Percentiles rank a stretch among this genome's conserved stretches.
Evolutionary conservation across 2,888 invertebrate species (phyloP).

Genomic region (Muscina levida): DNA sequence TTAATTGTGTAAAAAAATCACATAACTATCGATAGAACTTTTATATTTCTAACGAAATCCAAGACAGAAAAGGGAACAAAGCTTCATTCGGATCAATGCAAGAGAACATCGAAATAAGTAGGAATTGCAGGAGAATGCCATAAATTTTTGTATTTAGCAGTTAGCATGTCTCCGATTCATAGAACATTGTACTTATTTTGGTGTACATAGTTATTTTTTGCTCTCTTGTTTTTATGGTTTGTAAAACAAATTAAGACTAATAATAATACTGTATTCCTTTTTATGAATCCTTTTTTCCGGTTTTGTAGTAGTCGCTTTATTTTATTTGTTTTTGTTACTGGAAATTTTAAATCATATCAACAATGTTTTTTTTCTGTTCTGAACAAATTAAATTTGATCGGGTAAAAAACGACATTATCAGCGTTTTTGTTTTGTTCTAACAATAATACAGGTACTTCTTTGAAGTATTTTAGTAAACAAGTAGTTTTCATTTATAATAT

Average conservation of each 20-base stretch:
- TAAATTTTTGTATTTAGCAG: too few species aligned
- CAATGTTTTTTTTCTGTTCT: conserved; percentile 36
- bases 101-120: conserved; percentile 1
- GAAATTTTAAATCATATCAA: conserved; percentile 2
- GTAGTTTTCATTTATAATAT: conserved; percentile 36
- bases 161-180: too few species aligned
- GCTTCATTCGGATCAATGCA: background rate
- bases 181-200: too few species aligned
- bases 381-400: conserved; percentile 59
- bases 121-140: background rate
- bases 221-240: too few species aligned
- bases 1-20: conserved; percentile 15
- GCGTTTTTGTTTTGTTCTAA: conserved; percentile 37
- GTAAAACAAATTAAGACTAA: conserved; percentile 1
- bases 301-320: conserved; percentile 9
- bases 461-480: conserved; percentile 58
- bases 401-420: conserved; percentile 44
- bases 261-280: conserved; percentile 22
- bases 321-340: conserved; percentile 24
- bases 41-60: too few species aligned
- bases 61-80: background rate
- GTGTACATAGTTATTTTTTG: too few species aligned
- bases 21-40: conserved; percentile 5
- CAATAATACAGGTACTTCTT: conserved; percentile 64
- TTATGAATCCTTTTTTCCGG: background rate